A percentile compares a stretch with the other conserved stretches of the same genome.
These are phyloP conservation scores for Tetraodon nigroviridis DNA, from an alignment of 2,113 vertebrate genomes.

Conservation along the genomic window DNA sequence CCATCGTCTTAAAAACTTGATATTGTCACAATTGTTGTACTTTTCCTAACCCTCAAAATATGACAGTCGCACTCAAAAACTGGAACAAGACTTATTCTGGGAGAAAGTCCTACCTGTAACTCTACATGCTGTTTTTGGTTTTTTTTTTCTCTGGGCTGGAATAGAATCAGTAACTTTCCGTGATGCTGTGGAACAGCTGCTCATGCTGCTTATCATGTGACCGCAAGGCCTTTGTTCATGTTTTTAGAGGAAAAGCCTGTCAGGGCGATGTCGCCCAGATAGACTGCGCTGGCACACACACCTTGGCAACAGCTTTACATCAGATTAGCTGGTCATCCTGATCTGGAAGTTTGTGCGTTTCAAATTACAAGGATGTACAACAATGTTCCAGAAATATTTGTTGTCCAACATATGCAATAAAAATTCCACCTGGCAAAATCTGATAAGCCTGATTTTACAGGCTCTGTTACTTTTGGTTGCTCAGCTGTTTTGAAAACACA, in stretches of 20 bases:
- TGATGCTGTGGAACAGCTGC: conserved; percentile 31
- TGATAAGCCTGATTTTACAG: too few relatives aligned
- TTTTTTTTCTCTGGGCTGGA: conserved; percentile 36
- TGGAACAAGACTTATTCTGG: conserved; percentile 26
- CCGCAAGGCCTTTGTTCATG: conserved; percentile 20
- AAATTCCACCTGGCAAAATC: too few relatives aligned
- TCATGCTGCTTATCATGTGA: conserved; percentile 31
- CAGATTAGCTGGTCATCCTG: neutral
- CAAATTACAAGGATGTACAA: too few relatives aligned
- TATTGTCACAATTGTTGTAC: too few relatives aligned
- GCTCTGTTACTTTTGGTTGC: too few relatives aligned
- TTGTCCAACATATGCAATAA: too few relatives aligned
- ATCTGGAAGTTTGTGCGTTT: neutral
- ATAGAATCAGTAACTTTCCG: conserved; percentile 42
- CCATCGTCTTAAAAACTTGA: too few relatives aligned
- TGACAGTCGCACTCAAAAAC: neutral
- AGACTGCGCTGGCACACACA: conserved; percentile 10
- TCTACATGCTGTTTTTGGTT: conserved; percentile 1
- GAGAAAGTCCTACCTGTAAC: conserved; percentile 14
- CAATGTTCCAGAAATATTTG: too few relatives aligned
- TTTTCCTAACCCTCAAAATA: too few relatives aligned
- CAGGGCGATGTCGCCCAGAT: conserved; percentile 24
- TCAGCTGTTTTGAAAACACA: too few relatives aligned
- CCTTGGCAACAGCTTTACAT: conserved; percentile 14
- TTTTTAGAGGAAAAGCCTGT: conserved; percentile 44